Percentiles rank a stretch among this genome's conserved stretches.
Conservation (phyloP, 2,888 invertebrate genomes). For the Ypsolopha scabrella region DNA sequence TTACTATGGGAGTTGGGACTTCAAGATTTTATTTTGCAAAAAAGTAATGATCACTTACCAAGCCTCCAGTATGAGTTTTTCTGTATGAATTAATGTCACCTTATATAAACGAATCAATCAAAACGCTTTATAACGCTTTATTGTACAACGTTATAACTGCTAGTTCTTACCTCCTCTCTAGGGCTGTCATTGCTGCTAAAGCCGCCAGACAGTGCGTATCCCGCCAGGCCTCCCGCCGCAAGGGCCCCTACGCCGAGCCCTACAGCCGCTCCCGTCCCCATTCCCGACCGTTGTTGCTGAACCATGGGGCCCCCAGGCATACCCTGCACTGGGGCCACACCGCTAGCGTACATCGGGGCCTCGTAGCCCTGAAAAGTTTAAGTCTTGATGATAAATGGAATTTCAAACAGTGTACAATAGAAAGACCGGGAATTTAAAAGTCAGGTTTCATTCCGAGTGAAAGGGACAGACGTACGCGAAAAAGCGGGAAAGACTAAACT, state of each 20-base stretch:
- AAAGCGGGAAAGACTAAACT: too few relatives aligned
- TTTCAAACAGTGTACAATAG: neutral
- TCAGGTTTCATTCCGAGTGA: too few relatives aligned
- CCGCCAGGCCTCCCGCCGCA: slow-evolving; percentile 64
- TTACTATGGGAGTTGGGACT: too few relatives aligned
- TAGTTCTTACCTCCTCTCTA: slow-evolving; percentile 27
- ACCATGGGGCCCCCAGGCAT: slow-evolving; percentile 17
- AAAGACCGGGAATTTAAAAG: too few relatives aligned
- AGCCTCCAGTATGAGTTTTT: too few relatives aligned
- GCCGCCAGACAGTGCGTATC: slow-evolving; percentile 67
- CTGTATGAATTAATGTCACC: too few relatives aligned
- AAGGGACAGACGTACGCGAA: too few relatives aligned
- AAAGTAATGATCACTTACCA: too few relatives aligned
- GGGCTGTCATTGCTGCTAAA: slow-evolving; percentile 40
- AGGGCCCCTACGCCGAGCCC: slow-evolving; percentile 70
- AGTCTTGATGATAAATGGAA: neutral
- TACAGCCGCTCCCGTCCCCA: slow-evolving; percentile 51
- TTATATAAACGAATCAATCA: neutral
- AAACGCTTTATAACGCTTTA: neutral
- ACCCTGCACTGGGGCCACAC: slow-evolving; percentile 10
- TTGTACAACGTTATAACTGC: too few relatives aligned
- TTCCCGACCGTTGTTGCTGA: slow-evolving; percentile 31
- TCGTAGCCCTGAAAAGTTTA: slow-evolving; percentile 2
- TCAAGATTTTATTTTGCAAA: too few relatives aligned
- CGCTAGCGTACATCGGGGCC: neutral